These are phyloP conservation scores for Spilogale gracilis DNA, from an alignment of 2,113 vertebrate species.

Conservation along the genomic window DNA sequence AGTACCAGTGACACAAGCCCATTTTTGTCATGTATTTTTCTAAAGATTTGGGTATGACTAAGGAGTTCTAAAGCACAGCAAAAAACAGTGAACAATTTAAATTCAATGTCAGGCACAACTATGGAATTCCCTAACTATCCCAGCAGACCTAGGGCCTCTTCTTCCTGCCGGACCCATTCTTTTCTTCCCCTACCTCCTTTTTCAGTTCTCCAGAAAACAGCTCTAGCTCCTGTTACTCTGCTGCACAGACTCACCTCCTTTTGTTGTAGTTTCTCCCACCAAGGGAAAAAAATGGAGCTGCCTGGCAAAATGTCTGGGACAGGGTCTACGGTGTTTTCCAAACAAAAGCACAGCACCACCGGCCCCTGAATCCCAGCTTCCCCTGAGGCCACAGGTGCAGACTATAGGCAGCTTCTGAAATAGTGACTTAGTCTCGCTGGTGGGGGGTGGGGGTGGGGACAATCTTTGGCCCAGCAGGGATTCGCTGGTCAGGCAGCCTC, in stretches of 20 bases:
- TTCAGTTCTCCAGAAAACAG: not conserved
- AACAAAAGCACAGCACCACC: slow-evolving; percentile 42
- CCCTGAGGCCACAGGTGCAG: slow-evolving; percentile 39
- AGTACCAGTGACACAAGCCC: not conserved
- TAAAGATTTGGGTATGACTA: not conserved
- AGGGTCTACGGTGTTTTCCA: slow-evolving; percentile 21
- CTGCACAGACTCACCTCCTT: not conserved
- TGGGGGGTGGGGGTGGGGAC: not conserved
- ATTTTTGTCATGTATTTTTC: not conserved
- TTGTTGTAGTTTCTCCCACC: not conserved
- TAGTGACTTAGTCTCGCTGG: not conserved
- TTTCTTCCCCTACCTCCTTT: not conserved
- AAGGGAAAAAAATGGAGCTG: not conserved
- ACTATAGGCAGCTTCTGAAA: not conserved
- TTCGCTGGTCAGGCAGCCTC: not conserved
- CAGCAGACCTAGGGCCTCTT: not conserved
- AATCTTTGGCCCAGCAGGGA: not conserved
- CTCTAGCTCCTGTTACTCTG: not conserved
- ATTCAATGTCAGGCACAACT: not conserved
- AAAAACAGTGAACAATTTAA: not conserved
- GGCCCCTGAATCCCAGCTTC: not conserved
- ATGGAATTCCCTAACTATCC: not conserved
- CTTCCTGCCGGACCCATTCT: not conserved
- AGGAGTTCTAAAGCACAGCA: not conserved
- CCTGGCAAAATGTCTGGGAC: not conserved